Conservation (phyloP, 2,888 invertebrate species). For the Latrodectus hesperus region DNA sequence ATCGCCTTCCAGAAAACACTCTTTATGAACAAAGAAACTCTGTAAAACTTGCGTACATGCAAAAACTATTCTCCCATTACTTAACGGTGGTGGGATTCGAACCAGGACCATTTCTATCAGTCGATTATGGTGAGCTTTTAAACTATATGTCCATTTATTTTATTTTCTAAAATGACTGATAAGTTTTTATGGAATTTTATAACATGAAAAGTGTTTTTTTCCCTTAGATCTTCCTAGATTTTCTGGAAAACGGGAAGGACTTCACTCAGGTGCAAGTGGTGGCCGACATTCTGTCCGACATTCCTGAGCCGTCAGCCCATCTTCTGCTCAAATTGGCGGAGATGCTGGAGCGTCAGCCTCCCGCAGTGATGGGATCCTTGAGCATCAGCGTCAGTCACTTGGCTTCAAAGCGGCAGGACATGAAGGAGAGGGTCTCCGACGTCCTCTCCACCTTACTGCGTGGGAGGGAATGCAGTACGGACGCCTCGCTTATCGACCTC, state of each 20-base stretch:
- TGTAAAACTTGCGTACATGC: too few relatives aligned
- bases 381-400: slow-evolving; percentile 28
- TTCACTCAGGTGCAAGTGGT: neutral
- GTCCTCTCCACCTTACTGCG: slow-evolving; percentile 12
- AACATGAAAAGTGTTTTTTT: neutral
- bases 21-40: too few relatives aligned
- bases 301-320: slow-evolving; percentile 17
- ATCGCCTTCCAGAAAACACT: too few relatives aligned
- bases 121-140: too few relatives aligned
- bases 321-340: slow-evolving; percentile 12
- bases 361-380: slow-evolving; percentile 3
- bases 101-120: too few relatives aligned
- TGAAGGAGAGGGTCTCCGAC: slow-evolving; percentile 13
- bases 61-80: too few relatives aligned
- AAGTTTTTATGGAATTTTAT: too few relatives aligned
- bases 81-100: too few relatives aligned
- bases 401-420: slow-evolving; percentile 22
- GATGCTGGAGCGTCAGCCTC: neutral
- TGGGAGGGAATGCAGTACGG: slow-evolving; percentile 18
- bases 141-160: too few relatives aligned
- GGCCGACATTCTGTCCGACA: slow-evolving; percentile 40
- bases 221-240: neutral
- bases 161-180: too few relatives aligned
- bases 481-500: slow-evolving; percentile 19
- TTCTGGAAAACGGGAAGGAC: neutral